phyloP scores from a whole-genome alignment of 2,113 vertebrate species.

The Cochlearius cochlearius region DNA sequence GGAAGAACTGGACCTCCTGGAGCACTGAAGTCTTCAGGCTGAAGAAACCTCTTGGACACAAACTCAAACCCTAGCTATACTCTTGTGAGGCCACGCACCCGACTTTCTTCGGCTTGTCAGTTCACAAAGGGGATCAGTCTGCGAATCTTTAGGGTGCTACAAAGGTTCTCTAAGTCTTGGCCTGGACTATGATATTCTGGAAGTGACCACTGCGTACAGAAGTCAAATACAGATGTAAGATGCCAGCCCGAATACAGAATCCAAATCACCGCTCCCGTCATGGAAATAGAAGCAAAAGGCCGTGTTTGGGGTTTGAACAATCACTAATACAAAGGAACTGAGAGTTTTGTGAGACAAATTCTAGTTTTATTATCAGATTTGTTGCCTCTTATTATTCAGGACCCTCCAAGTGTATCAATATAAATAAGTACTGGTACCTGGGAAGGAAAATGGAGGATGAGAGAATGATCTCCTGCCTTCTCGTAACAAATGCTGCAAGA shows the following conservation, averaged over 20 bases:
- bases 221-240: neutral
- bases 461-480: conserved; percentile 30
- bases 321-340: neutral
- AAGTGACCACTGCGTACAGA: neutral
- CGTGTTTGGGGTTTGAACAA: neutral
- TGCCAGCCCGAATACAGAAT: neutral
- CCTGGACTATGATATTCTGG: neutral
- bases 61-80: neutral
- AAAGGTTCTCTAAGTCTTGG: neutral
- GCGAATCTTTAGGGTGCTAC: neutral
- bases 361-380: neutral
- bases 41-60: neutral
- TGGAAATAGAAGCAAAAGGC: neutral
- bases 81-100: neutral
- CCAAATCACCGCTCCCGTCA: neutral
- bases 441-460: conserved; percentile 53
- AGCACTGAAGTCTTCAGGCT: neutral
- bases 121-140: neutral
- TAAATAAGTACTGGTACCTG: neutral
- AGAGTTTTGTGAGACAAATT: neutral
- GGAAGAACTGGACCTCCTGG: neutral
- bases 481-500: neutral
- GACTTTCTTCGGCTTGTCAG: neutral
- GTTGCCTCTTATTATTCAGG: neutral
- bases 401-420: neutral